These are phyloP conservation scores for Antechinus flavipes DNA, from an alignment of 2,113 vertebrate species.

Conservation along the genomic window DNA sequence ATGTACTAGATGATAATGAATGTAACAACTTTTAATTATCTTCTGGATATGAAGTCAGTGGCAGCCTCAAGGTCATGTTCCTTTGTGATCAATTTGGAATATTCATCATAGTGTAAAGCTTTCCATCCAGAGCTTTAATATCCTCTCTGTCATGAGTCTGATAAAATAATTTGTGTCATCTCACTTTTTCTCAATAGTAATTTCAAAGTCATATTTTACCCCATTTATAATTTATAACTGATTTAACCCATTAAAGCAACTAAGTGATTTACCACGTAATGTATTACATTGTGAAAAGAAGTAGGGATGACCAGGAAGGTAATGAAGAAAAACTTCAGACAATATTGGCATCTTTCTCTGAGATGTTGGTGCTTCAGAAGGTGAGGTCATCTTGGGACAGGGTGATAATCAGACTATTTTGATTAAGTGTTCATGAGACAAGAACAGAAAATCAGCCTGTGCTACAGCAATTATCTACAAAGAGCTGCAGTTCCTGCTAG, in stretches of 20 bases:
- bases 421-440: neutral
- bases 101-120: neutral
- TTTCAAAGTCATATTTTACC: neutral
- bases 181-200: neutral
- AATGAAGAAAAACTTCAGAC: neutral
- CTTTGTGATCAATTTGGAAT: neutral
- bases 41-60: neutral
- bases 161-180: neutral
- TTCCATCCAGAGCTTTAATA: neutral
- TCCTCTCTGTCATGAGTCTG: neutral
- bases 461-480: conserved; percentile 6
- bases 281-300: neutral
- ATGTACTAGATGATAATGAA: neutral
- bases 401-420: neutral
- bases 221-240: neutral
- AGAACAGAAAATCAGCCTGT: neutral
- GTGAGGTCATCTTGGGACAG: neutral
- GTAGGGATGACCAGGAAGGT: neutral
- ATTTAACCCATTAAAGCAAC: neutral
- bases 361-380: neutral
- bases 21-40: neutral
- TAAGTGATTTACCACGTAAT: neutral
- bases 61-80: neutral
- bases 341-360: neutral
- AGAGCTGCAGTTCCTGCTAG: neutral